Conservation (phyloP, 1,140 invertebrate genomes). For the Drosophila mojavensis region DNA sequence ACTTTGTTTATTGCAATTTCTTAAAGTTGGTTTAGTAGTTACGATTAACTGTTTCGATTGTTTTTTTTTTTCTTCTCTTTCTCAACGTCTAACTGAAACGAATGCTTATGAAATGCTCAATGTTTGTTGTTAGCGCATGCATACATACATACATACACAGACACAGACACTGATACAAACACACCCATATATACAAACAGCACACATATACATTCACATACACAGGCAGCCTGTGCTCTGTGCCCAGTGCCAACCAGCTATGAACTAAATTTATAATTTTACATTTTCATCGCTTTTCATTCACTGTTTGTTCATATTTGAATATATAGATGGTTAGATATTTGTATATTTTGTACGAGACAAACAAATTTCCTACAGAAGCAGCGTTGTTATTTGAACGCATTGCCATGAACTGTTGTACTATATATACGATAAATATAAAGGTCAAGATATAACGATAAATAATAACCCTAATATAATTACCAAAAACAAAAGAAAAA, state of each 20-base stretch:
- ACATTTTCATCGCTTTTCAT: slow-evolving; percentile 45
- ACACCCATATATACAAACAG: not conserved
- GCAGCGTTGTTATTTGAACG: slow-evolving; percentile 65
- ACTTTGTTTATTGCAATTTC: slow-evolving; percentile 77
- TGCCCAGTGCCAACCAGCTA: slow-evolving; percentile 68
- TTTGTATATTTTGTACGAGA: slow-evolving; percentile 15
- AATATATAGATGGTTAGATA: slow-evolving; percentile 21
- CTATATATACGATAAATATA: slow-evolving; percentile 60
- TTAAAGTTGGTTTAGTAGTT: slow-evolving; percentile 70
- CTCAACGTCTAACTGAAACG: slow-evolving; percentile 42
- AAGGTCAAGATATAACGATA: slow-evolving; percentile 39
- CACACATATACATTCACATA: slow-evolving; percentile 19
- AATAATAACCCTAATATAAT: slow-evolving; percentile 38
- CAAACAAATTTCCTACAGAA: slow-evolving; percentile 59
- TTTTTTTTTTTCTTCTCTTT: slow-evolving; percentile 29
- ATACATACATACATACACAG: slow-evolving; percentile 34
- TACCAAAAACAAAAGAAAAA: slow-evolving; percentile 54
- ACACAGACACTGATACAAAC: slow-evolving; percentile 10
- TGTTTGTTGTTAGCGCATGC: slow-evolving; percentile 57
- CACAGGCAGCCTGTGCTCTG: slow-evolving; percentile 55
- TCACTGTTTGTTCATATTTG: slow-evolving; percentile 18
- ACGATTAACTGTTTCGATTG: slow-evolving; percentile 54
- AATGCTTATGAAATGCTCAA: slow-evolving; percentile 72
- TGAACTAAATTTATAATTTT: slow-evolving; percentile 43
- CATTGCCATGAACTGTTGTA: slow-evolving; percentile 72